phyloP scores from a whole-genome alignment of 2,888 invertebrate species.

The Hartigia nigra region DNA sequence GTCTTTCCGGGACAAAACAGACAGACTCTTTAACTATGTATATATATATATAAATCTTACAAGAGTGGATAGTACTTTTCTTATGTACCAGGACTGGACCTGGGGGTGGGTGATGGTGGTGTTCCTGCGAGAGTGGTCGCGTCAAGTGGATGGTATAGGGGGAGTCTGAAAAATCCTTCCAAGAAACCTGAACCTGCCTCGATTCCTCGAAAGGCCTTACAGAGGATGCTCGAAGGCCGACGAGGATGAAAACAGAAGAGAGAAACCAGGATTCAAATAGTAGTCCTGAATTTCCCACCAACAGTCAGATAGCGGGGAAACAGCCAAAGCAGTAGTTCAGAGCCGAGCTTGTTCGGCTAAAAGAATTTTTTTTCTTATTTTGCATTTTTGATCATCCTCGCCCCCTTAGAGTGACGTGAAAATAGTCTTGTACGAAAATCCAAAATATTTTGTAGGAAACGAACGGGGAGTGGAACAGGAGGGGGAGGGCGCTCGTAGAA shows the following conservation, averaged over 20 bases:
- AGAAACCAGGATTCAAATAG: neutral
- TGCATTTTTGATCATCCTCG: neutral
- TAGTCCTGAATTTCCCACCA: neutral
- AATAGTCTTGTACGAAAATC: neutral
- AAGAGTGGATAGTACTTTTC: neutral
- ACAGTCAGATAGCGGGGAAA: neutral
- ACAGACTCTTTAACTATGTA: neutral
- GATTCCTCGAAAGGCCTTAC: conserved; percentile 25
- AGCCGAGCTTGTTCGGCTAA: neutral
- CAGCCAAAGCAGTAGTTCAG: too few relatives aligned
- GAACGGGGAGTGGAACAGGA: too few relatives aligned
- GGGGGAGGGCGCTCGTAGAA: neutral
- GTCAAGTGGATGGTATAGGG: conserved; percentile 17
- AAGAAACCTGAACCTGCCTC: conserved; percentile 25
- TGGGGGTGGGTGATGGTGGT: neutral
- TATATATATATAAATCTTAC: neutral
- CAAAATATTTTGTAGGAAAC: neutral
- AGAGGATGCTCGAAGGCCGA: neutral
- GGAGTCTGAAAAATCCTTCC: conserved; percentile 20
- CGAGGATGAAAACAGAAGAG: neutral
- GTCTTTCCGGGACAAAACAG: neutral
- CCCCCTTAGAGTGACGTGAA: neutral
- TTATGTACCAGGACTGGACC: neutral
- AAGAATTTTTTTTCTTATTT: neutral
- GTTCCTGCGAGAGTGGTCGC: neutral